Base-by-base conservation (phyloP, 1,140 invertebrate species). In the Bombus huntii region DNA sequence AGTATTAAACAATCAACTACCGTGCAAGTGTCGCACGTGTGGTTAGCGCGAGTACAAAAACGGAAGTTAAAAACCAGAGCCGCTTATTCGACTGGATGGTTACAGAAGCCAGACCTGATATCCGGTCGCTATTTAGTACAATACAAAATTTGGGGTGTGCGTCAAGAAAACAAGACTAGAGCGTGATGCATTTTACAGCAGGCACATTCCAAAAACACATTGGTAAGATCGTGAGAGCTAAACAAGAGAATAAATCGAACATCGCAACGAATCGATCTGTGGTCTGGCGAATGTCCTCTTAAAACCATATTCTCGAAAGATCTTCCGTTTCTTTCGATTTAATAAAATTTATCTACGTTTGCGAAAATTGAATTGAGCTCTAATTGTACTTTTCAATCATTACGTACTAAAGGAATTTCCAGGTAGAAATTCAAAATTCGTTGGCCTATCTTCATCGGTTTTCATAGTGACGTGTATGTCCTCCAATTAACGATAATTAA, bases 121-220 rank as follows among this genome's bases (percentile, higher is more conserved):
- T 39, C 65, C 62, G 79, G 70, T 39, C 6, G 18, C 65, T 74
- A 59, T 47, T 87, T 66, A 18, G 31, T 66, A n/a, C 71, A 62
- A 75, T 84, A 68, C 37, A 66, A 83, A 81, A n/a, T 6, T 68
- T 3, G 53, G 76, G 28, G 59, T 62, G 73, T 81, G 73, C 74
- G 42, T 76, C 79, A 82, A 86, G 87, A 83, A 85, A 78, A 81
- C 71, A 88, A 87, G 68, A 75, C 81, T 76, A 81, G 81, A 90
- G 90, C 75, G 85, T 88, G 90, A 91, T 91, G 88, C 90, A 91
- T 90, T 86, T 73, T 88, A 89, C 87, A 92, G 88, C 92, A 93
- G 92, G 93, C 92, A 75, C 93, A 93, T 91, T 93, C 92, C 90
- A 92, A 91, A 89, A 85, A 79, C 66, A 77, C 74, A 57, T 66